Conservation (phyloP, 2,888 invertebrate species). For the Cryptus armator region DNA sequence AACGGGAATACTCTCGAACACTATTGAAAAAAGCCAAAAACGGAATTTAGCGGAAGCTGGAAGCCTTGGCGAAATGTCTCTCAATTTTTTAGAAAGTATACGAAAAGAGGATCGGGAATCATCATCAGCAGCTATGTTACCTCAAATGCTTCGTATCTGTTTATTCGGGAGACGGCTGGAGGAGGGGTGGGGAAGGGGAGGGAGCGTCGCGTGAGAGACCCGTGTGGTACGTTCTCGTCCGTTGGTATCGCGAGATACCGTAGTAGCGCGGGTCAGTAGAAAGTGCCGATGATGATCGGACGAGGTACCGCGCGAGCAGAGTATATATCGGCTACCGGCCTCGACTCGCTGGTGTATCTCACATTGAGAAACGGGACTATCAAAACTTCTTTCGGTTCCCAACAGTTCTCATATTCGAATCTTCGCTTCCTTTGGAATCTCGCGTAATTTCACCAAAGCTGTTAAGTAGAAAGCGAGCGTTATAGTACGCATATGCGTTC, state of each 20-base stretch:
- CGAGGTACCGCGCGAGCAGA: neutral
- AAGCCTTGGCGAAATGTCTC: neutral
- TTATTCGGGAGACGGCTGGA: neutral
- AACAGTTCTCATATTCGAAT: slow-evolving; percentile 41
- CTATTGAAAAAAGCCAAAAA: too few relatives aligned
- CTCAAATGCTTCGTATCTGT: slow-evolving; percentile 3
- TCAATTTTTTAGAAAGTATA: neutral
- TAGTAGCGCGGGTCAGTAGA: slow-evolving; percentile 50
- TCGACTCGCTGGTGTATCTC: slow-evolving; percentile 29
- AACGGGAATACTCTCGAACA: neutral
- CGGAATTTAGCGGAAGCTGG: neutral
- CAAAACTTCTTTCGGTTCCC: slow-evolving; percentile 36
- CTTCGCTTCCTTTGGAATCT: slow-evolving; percentile 24
- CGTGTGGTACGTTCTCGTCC: neutral
- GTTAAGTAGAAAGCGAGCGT: slow-evolving; percentile 58
- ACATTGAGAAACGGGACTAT: slow-evolving; percentile 56
- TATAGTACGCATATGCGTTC: neutral
- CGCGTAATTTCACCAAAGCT: slow-evolving; percentile 46
- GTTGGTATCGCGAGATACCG: neutral
- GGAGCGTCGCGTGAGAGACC: neutral
- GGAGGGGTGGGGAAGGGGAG: too few relatives aligned
- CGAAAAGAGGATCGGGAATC: neutral
- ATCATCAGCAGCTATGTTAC: neutral
- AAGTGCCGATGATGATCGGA: slow-evolving; percentile 62
- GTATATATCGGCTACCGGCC: neutral